Evolutionary conservation across 2,888 invertebrate genomes (phyloP), one percentile per base, ranked within the genome.

Genomic region (Cephonodes hylas): DNA sequence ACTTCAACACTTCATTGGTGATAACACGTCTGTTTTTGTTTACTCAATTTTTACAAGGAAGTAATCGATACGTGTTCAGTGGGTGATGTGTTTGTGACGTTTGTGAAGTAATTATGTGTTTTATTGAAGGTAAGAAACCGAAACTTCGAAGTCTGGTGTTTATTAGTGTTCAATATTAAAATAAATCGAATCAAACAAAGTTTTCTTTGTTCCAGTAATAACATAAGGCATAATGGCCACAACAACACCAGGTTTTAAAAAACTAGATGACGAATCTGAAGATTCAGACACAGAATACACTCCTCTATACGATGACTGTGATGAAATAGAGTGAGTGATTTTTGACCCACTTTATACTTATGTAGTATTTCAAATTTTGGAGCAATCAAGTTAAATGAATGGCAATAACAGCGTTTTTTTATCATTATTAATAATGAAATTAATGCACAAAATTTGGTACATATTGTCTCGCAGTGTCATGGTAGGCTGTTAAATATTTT

Each of bases 271-370:
- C 25, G 90, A 89, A 42, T 84, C 80, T 42, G 89, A 89, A 38
- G 78, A 85, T 2, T 87, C 91, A 0, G 91, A 91, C 56, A 75
- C 83, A 0, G 91, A 90, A 67, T 86, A 80, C 69, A 83, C 83
- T 15, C 89, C 86, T 2, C 75, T 88, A 1, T 89, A 84, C 64
- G 91, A 91, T 59, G 91, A 92, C 59, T 69, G 69, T 18, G 91
- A 91, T 53, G 91, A 91, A 67, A 70, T 85, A 74, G 84, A 90
- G 91, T 91, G 83, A 70, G 82, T 76, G 62, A 61, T 27, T 42
- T 60, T 27, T 13, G 25, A 2, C 10, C 6, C 7, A n/a, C 15
- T 5, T 15, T 42, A 38, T 20, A 23, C 8, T 48, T 3, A n/a
- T n/a, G n/a, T n/a, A 25, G 8, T 23, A 23, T 22, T 1, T 8